phyloP scores from a whole-genome alignment of 2,797 vertebrate species.

The Nasua narica region DNA sequence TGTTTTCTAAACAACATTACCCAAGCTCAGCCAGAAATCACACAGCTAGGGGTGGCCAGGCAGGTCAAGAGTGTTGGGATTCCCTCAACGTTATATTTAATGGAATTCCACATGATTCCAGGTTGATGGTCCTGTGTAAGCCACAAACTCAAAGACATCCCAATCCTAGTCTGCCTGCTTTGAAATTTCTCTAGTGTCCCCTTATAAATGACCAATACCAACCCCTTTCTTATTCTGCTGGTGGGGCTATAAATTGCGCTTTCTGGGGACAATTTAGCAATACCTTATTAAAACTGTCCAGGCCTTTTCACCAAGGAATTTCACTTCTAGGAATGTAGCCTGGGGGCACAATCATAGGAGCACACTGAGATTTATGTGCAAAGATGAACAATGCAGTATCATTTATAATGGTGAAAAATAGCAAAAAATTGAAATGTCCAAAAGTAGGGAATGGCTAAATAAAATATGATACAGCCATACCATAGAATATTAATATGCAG shows the following conservation, averaged over 20 bases:
- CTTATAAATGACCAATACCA: not conserved
- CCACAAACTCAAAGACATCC: not conserved
- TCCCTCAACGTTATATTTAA: not conserved
- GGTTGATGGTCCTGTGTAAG: not conserved
- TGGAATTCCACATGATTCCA: not conserved
- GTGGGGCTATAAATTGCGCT: constrained; percentile 18
- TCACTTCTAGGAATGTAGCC: constrained; percentile 47
- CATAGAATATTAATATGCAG: constrained; percentile 45
- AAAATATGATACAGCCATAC: constrained; percentile 44
- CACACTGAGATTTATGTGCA: constrained; percentile 51
- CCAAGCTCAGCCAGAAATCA: not conserved
- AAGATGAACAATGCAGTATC: constrained; percentile 28
- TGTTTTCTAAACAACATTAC: not conserved
- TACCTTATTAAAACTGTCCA: constrained; percentile 43
- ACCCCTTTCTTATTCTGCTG: not conserved
- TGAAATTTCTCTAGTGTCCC: not conserved
- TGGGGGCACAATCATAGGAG: not conserved
- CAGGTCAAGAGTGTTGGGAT: not conserved
- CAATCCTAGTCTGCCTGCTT: not conserved
- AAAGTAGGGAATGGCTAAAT: constrained; percentile 46
- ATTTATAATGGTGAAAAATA: constrained; percentile 64
- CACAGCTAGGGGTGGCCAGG: not conserved
- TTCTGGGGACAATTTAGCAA: not conserved
- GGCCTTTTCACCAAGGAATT: constrained; percentile 44
- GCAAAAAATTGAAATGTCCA: constrained; percentile 49